Evolutionary conservation across 2,888 invertebrate species (phyloP).

Genomic region (Synanthedon formicaeformis): DNA sequence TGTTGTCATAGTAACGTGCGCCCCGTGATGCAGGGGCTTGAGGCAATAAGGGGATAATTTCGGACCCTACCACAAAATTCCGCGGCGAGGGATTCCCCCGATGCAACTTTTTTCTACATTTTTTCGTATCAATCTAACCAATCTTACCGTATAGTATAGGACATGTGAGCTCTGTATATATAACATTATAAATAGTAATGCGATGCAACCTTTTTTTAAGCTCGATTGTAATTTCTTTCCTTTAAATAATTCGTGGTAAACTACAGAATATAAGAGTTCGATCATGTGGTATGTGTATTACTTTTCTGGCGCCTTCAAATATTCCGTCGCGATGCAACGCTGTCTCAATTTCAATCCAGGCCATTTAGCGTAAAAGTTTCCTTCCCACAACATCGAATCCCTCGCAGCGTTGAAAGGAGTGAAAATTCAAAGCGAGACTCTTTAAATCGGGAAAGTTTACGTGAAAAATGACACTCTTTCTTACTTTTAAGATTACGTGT

Average conservation of each 20-base stretch:
- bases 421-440: slow-evolving; percentile 31
- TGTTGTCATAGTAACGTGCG: slow-evolving; percentile 47
- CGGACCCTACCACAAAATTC: slow-evolving; percentile 47
- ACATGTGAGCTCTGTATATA: background rate
- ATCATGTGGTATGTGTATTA: background rate
- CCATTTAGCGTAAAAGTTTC: slow-evolving; percentile 52
- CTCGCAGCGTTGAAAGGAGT: slow-evolving; percentile 23
- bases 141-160: slow-evolving; percentile 2
- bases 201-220: too few relatives aligned
- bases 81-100: slow-evolving; percentile 52
- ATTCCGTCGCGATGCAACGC: slow-evolving; percentile 9
- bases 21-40: slow-evolving; percentile 37
- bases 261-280: background rate
- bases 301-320: slow-evolving; percentile 5
- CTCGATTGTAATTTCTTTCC: too few relatives aligned
- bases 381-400: slow-evolving; percentile 28
- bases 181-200: too few relatives aligned
- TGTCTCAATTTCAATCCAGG: slow-evolving; percentile 40
- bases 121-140: background rate
- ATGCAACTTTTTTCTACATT: slow-evolving; percentile 37
- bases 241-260: background rate
- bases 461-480: slow-evolving; percentile 43
- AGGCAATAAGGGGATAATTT: slow-evolving; percentile 10
- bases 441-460: slow-evolving; percentile 35
- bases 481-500: slow-evolving; percentile 21